Base-by-base conservation (phyloP, 1,140 invertebrate species). In the Sinonovacula constricta region DNA sequence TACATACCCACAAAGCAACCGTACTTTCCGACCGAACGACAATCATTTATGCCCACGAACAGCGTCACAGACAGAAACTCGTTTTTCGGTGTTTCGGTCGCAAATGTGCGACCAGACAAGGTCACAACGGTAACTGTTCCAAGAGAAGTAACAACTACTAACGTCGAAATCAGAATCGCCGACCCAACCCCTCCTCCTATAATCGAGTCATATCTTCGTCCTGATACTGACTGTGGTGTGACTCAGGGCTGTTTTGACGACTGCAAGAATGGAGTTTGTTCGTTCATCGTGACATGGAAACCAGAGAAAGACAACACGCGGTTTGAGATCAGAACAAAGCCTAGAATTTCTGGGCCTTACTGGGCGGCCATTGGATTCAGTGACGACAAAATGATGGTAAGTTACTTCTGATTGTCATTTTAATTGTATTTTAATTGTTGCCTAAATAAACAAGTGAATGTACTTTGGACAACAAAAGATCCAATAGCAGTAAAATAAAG, bases 311-410 rank as follows among this genome's bases (percentile, higher is more conserved):
- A 53, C 39, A 5, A 7, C 7, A 69, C 59, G 1, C 60, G 63
- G 36, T 78, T 78, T 70, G 75, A 78, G 54, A 69, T 78, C 12
- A 54, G 67, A 10, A 69, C 65, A 5, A 68, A 78, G 33, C 56
- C 67, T 5, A 15, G 30, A 12, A 62, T 34, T 24, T 26, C 4
- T 10, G 56, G 66, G n/a, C 30, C 53, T 18, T 39, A 78, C 65
- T 78, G 75, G 75, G 66, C 59, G 10, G 75, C 75, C 12, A 54
- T 78, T 34, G 75, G 75, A 63, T 78, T 78, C 45, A 69, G 66
- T 36, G 57, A 78, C 22, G 75, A 78, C 33, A 69, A 69, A 63
- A 78, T 78, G 66, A 78, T 78, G 75, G 75, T 78, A 68, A 53
- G 28, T 28, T 22, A 56, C 15, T 5, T 30, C 3, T 62, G 2